Evolutionary conservation across 2,797 vertebrate genomes (phyloP).

Genomic region (Anguilla anguilla): DNA sequence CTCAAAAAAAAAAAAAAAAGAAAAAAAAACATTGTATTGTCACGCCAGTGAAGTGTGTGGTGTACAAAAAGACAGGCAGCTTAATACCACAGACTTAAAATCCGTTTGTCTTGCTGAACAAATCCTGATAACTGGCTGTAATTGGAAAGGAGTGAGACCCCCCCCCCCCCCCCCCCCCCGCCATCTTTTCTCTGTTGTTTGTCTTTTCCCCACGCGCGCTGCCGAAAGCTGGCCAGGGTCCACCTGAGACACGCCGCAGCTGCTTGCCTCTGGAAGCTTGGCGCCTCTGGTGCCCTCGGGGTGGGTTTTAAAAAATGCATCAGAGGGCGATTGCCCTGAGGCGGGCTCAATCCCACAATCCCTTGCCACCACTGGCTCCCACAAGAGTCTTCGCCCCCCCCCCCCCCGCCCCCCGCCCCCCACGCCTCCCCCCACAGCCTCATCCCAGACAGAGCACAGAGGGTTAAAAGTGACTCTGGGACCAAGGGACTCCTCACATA

Average conservation of each 20-base stretch:
- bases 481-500: not conserved
- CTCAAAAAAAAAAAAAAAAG: not conserved
- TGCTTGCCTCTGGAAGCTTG: not conserved
- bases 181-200: not conserved
- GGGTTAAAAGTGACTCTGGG: not conserved
- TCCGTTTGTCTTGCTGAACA: not conserved
- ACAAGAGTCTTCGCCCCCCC: not conserved
- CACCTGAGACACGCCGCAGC: not conserved
- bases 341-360: not conserved
- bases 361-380: not conserved
- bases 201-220: too few species aligned
- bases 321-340: not conserved
- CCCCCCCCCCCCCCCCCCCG: not conserved
- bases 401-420: not conserved
- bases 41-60: not conserved
- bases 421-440: not conserved
- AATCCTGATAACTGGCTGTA: conserved; percentile 19
- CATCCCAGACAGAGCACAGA: not conserved
- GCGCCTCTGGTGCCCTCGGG: not conserved
- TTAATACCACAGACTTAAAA: not conserved
- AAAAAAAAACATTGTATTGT: too few species aligned
- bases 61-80: not conserved
- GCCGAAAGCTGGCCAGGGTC: not conserved
- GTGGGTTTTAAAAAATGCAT: conserved; percentile 3
- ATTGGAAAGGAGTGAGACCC: not conserved